These are phyloP conservation scores for Amyelois transitella DNA, from an alignment of 1,140 invertebrate species.

Conservation along the genomic window DNA sequence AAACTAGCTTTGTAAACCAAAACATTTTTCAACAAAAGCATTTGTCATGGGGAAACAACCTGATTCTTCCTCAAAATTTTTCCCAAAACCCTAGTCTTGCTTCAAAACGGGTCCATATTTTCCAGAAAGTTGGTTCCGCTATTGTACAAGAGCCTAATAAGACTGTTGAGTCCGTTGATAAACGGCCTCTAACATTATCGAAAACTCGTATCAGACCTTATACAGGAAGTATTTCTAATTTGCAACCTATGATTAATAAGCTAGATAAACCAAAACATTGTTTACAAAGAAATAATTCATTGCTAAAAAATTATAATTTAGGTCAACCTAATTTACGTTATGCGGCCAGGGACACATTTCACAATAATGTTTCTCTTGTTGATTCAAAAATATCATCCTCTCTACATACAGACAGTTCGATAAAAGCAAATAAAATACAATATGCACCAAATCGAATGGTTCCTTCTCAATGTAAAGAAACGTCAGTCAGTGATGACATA, in stretches of 20 bases:
- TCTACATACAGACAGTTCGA: neutral
- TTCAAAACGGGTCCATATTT: neutral
- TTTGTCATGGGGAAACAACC: neutral
- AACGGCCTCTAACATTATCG: neutral
- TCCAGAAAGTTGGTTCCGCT: neutral
- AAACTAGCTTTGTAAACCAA: neutral
- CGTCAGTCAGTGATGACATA: no score
- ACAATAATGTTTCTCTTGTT: neutral
- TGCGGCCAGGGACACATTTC: neutral
- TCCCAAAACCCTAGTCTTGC: neutral
- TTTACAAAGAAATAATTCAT: neutral
- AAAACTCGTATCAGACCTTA: neutral
- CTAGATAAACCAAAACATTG: neutral
- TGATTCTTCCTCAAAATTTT: neutral
- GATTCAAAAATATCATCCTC: neutral
- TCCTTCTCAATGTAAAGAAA: neutral
- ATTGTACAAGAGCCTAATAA: neutral
- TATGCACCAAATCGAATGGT: neutral
- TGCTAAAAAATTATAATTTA: no score
- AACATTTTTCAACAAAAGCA: neutral
- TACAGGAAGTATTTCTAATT: neutral
- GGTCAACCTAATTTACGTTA: neutral
- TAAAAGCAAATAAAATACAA: neutral
- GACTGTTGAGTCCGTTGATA: neutral
- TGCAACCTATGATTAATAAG: neutral